phyloP scores from a whole-genome alignment of 2,113 vertebrate genomes.

The Osmerus mordax region DNA sequence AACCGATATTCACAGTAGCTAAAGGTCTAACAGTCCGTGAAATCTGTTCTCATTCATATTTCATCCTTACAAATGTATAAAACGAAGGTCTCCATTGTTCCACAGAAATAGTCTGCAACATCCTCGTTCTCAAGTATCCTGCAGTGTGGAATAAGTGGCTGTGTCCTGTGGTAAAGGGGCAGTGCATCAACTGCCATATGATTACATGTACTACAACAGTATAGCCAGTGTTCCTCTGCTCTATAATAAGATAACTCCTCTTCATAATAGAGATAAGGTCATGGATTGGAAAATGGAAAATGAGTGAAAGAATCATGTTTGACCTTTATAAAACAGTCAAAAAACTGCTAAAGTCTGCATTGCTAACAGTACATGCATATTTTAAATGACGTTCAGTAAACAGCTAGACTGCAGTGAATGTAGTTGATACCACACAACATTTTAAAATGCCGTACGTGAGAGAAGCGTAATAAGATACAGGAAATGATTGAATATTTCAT shows the following conservation, averaged over 20 bases:
- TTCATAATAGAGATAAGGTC: background rate
- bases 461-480: no score
- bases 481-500: slow-evolving; percentile 7
- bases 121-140: background rate
- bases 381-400: background rate
- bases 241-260: background rate
- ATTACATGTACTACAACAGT: background rate
- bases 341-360: background rate
- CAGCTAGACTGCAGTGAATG: no score
- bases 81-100: slow-evolving; percentile 1
- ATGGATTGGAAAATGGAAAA: background rate
- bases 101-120: slow-evolving; percentile 11
- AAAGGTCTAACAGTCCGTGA: slow-evolving; percentile 8
- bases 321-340: background rate
- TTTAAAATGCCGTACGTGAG: no score
- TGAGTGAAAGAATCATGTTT: background rate
- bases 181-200: background rate
- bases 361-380: background rate
- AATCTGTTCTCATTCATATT: slow-evolving; percentile 25
- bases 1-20: slow-evolving; percentile 1
- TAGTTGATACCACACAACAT: no score
- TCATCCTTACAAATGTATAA: slow-evolving; percentile 7
- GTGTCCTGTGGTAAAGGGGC: background rate
- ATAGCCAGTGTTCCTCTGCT: background rate
- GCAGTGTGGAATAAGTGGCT: background rate